phyloP scores from a whole-genome alignment of 2,888 invertebrate genomes.

The Ditula angustiorana region DNA sequence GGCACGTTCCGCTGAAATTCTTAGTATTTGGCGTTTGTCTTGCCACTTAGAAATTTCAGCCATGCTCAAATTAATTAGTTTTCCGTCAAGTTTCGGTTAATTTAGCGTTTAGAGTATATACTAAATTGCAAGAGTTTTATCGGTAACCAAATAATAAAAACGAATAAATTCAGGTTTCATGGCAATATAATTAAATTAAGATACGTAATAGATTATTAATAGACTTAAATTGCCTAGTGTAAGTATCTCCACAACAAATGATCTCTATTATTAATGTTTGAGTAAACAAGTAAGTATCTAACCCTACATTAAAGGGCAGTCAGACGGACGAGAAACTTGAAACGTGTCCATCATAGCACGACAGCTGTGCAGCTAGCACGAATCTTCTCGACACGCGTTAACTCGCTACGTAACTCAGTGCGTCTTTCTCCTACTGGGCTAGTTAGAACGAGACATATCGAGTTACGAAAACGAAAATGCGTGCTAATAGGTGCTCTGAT shows the following conservation, averaged over 20 bases:
- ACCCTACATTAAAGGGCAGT: neutral
- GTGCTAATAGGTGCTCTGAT: too few species aligned
- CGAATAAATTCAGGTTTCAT: neutral
- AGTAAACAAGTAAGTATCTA: neutral
- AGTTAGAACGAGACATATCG: too few species aligned
- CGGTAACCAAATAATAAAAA: neutral
- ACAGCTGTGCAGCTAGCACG: too few species aligned
- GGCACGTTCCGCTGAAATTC: conserved; percentile 25
- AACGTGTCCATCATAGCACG: conserved; percentile 1
- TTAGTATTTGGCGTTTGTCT: conserved; percentile 30
- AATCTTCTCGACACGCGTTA: too few species aligned
- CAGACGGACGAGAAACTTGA: neutral
- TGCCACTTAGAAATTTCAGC: conserved; percentile 32
- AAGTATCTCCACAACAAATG: neutral
- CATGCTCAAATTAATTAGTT: conserved; percentile 30
- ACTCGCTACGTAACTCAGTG: too few species aligned
- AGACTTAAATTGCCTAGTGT: neutral
- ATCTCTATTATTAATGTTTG: neutral
- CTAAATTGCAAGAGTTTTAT: conserved; percentile 12
- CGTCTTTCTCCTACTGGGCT: too few species aligned
- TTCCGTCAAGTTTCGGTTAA: conserved; percentile 23
- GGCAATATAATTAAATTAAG: neutral
- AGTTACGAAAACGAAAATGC: too few species aligned
- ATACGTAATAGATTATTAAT: neutral
- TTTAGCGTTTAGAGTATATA: conserved; percentile 19